Evolutionary conservation across 1,140 invertebrate species (phyloP).

Genomic region (Sminthurides bifidus): DNA sequence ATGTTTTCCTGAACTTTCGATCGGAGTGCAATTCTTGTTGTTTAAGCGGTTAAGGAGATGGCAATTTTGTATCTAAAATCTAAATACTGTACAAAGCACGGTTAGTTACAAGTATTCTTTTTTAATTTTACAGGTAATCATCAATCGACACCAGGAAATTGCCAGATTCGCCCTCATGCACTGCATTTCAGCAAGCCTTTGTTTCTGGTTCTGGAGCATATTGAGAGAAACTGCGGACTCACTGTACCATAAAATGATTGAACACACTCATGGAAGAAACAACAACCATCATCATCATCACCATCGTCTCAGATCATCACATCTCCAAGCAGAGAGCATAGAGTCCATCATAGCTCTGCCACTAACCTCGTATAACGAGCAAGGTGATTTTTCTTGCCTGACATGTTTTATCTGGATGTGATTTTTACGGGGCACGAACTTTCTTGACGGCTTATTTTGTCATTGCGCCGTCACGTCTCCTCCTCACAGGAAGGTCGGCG

Average conservation of each 20-base stretch:
- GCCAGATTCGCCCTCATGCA: slow-evolving; percentile 61
- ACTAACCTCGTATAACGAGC: slow-evolving; percentile 32
- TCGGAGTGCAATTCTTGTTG: too few species aligned
- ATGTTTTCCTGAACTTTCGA: too few species aligned
- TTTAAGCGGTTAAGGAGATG: too few species aligned
- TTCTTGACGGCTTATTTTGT: too few species aligned
- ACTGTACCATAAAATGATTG: slow-evolving; percentile 34
- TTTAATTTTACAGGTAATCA: slow-evolving; percentile 42
- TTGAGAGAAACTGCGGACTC: slow-evolving; percentile 53
- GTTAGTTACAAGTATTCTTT: not conserved
- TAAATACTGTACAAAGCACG: too few species aligned
- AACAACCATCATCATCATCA: slow-evolving; percentile 11
- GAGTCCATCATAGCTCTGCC: slow-evolving; percentile 29
- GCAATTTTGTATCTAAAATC: too few species aligned
- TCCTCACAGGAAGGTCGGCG: too few species aligned
- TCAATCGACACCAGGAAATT: slow-evolving; percentile 45
- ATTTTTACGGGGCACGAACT: too few species aligned
- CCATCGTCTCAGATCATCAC: not conserved
- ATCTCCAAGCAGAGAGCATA: slow-evolving; percentile 15
- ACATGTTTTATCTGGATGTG: too few species aligned
- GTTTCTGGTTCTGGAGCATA: slow-evolving; percentile 61
- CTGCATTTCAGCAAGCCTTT: slow-evolving; percentile 55
- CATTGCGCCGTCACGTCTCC: too few species aligned
- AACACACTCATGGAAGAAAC: too few species aligned
- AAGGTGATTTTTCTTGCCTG: slow-evolving; percentile 6